Percentiles rank a stretch among this genome's conserved stretches.
phyloP scores from a whole-genome alignment of 2,888 invertebrate genomes.

The Acheta domesticus region DNA sequence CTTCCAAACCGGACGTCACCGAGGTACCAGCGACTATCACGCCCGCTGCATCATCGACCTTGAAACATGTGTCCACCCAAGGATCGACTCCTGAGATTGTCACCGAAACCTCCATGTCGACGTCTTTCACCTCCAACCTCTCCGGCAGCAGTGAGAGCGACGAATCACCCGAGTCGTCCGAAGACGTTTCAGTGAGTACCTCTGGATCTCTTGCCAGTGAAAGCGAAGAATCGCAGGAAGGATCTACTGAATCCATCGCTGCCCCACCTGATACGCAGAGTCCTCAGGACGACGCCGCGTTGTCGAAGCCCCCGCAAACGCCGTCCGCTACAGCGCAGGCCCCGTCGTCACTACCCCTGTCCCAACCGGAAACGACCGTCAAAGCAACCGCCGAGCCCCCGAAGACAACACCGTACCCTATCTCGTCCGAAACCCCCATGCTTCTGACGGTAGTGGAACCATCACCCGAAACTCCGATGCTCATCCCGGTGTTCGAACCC shows the following conservation, averaged over 20 bases:
- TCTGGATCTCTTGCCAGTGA: not conserved
- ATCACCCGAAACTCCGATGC: not conserved
- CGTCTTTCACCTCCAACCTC: constrained; percentile 20
- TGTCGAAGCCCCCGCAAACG: not conserved
- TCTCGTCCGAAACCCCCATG: not conserved
- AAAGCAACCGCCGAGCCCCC: not conserved
- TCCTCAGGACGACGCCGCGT: not conserved
- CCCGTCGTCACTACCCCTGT: too few species aligned
- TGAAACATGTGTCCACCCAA: constrained; percentile 20
- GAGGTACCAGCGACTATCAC: not conserved
- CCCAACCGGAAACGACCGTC: too few species aligned
- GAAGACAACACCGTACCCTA: not conserved
- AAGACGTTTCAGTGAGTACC: not conserved
- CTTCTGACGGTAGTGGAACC: not conserved
- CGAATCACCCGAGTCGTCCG: not conserved
- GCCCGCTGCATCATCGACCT: not conserved
- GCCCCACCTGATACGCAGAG: not conserved
- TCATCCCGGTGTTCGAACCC: not conserved
- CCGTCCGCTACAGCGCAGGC: not conserved
- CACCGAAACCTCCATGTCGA: constrained; percentile 28
- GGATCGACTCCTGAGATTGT: not conserved
- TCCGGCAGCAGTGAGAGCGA: not conserved
- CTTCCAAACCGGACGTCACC: not conserved
- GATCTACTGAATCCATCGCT: not conserved
- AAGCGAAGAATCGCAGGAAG: not conserved